Percentiles rank a stretch among this genome's conserved stretches.
Evolutionary conservation across 2,888 invertebrate species (phyloP).

Genomic region (Acholoe squamosa): DNA sequence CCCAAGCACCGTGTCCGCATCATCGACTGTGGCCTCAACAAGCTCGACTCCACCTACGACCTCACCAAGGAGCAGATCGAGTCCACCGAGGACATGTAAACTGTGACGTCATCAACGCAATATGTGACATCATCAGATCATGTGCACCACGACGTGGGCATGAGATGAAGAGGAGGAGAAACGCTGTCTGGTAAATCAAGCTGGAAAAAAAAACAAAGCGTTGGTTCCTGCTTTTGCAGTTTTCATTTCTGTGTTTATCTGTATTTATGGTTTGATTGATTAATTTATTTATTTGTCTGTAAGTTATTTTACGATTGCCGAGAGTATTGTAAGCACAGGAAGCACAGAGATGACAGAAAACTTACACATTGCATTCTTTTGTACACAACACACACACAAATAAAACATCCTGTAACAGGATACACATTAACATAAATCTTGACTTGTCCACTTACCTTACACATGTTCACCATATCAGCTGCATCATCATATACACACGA

Average conservation of each 20-base stretch:
- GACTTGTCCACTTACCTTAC: background rate
- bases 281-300: background rate
- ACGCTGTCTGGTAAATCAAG: background rate
- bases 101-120: background rate
- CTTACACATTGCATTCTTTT: constrained; percentile 21
- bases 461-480: background rate
- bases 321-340: background rate
- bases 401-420: background rate
- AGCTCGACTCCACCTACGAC: constrained; percentile 77
- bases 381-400: background rate
- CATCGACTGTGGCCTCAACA: constrained; percentile 77
- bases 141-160: background rate
- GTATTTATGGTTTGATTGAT: background rate
- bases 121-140: background rate
- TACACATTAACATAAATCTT: background rate
- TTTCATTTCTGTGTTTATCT: background rate
- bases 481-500: background rate
- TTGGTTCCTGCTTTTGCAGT: constrained; percentile 6
- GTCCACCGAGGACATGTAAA: constrained; percentile 72
- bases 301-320: background rate
- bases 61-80: constrained; percentile 74
- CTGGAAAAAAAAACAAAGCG: background rate
- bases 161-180: background rate
- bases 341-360: background rate
- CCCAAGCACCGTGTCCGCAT: constrained; percentile 80